Evolutionary conservation across 2,113 vertebrate species (phyloP), one percentile per base, ranked within the genome.

Genomic region (Paradisaea rubra): DNA sequence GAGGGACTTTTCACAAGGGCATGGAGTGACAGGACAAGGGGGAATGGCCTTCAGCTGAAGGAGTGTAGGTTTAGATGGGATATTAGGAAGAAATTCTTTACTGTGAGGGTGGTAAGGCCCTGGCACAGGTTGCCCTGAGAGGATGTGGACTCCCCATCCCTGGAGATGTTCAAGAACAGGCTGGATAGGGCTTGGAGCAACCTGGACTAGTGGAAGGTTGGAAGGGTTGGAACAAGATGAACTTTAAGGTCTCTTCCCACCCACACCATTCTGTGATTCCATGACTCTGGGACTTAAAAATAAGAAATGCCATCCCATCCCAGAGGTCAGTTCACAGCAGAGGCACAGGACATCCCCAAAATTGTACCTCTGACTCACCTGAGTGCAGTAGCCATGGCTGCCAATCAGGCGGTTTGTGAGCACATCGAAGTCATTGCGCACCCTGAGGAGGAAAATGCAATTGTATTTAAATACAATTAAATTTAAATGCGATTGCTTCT

Each of bases 371-470:
- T 9, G 28, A 4, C 73, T 30, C 73, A 99, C 99, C 98, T 99
- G 99, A 33, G 99, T 99, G 90, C 99, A 99, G 95, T 99, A 99
- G 69, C 99, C 98, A 2, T 99, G 98, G 21, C 98, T 98, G 73
- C 99, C 99, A 7, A 99, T 99, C 80, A 99, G 89, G 8, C 97
- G 96, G 91, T 95, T 98, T 18, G 98, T 98, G 25, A 98, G 98
- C 59, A 99, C 98, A 5, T 99, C 99, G 41, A 99, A 99, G 93
- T 99, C 99, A 47, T 97, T 98, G 95, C 97, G 98, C 41, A 99
- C 89, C 78, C 99, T 99, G 95, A 35, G 50, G 81, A 92, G 92
- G 33, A 59, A 19, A 56, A 22, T 4, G 14, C 10, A 50, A 13
- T 20, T 28, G 31, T 3, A 27, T 6, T 39, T 14, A 68, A 70